Evolutionary conservation across 2,797 vertebrate species (phyloP), one percentile per base, ranked within the genome.

Genomic region (Pseudomugil tenellus): DNA sequence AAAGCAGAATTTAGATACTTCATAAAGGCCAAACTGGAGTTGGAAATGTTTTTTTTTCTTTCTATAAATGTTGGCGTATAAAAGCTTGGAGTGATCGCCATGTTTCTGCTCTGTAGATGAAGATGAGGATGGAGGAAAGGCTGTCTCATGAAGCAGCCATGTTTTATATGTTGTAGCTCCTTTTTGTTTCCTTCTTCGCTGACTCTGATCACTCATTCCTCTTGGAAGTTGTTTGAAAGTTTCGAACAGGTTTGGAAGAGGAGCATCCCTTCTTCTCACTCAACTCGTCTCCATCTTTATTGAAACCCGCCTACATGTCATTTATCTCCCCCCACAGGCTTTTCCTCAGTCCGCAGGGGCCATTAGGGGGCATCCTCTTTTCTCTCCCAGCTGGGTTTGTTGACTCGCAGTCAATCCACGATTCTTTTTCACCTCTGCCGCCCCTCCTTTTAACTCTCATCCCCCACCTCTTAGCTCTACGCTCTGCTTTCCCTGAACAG

Each of bases 361-460:
- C 93, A 88, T 92, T 89, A 92, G 93, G 91, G 95, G 92, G 84
- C 92, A 92, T 92, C 90, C 79, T 95, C 93, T 93, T 95, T 94
- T 94, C 93, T 93, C 87, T 91, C 93, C 95, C 96, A 96, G 96
- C 95, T 96, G 95, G 95, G 94, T 96, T 96, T 98, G 96, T 98
- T 97, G 96, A 98, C 96, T 96, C 95, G 94, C 92, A 93, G 95
- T 95, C 95, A 95, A 95, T 95, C 95, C 94, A 94, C 61, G 65
- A 74, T 70, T 89, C 92, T 92, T 92, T 91, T 91, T 94, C 92
- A 92, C 89, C 87, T 84, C 81, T 79, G 67, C 90, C 88, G 87
- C 81, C 84, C 82, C 62, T 81, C 85, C 91, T 87, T 86, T 87
- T 80, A 76, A 84, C 73, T 52, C 64, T 32, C 79, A 67, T 13